phyloP scores from a whole-genome alignment of 2,888 invertebrate genomes.

The Oasisia sp. region DNA sequence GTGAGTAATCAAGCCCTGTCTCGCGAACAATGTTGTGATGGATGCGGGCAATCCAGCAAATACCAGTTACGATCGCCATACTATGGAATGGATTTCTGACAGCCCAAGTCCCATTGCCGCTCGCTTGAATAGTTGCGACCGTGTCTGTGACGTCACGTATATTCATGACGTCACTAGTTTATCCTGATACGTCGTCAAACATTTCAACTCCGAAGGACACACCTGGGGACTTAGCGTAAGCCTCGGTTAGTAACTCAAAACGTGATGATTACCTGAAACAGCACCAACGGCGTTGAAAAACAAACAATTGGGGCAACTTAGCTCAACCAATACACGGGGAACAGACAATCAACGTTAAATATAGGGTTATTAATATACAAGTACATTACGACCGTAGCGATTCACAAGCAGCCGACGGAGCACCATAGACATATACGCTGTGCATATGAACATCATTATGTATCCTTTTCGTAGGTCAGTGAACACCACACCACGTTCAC shows the following conservation, averaged over 20 bases:
- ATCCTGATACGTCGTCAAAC: neutral
- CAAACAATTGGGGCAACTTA: neutral
- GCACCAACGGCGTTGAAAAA: neutral
- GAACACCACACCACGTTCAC: neutral
- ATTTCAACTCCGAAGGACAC: neutral
- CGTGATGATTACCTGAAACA: neutral
- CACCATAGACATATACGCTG: neutral
- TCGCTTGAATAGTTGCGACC: neutral
- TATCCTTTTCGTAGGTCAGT: neutral
- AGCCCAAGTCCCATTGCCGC: neutral
- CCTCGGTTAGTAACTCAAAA: neutral
- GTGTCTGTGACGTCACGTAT: neutral
- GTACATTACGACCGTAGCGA: neutral
- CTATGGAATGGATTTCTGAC: constrained; percentile 1
- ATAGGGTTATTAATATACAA: neutral
- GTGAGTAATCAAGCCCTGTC: neutral
- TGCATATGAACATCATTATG: neutral
- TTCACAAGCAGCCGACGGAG: neutral
- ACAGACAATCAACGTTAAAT: constrained; percentile 4
- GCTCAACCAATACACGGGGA: neutral
- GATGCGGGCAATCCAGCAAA: neutral
- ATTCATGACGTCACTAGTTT: neutral
- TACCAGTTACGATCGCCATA: neutral
- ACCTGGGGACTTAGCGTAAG: neutral
- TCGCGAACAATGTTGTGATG: neutral